A percentile compares a stretch with the other conserved stretches of the same genome.
Conservation (phyloP, 2,113 vertebrate species). For the Seriola rivoliana region DNA sequence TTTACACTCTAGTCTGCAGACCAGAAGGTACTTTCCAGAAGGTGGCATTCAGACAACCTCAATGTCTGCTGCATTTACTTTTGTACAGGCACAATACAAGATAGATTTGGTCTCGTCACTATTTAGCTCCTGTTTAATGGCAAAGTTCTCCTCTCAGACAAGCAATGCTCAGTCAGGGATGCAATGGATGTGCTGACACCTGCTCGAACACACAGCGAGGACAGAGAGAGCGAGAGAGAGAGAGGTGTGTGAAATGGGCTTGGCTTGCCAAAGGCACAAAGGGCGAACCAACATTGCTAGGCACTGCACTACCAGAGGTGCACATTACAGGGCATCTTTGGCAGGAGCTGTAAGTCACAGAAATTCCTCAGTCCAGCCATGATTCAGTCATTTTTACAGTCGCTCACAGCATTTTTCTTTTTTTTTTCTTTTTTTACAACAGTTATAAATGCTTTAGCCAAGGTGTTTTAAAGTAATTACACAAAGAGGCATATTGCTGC, state of each 20-base stretch:
- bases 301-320: conserved; percentile 43
- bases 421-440: conserved; percentile 5
- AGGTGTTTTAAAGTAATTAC: conserved; percentile 47
- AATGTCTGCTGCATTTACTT: conserved; percentile 30
- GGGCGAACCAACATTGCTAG: conserved; percentile 45
- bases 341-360: conserved; percentile 32
- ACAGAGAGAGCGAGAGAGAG: conserved; percentile 11
- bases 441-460: conserved; percentile 30
- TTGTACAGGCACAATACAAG: conserved; percentile 6
- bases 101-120: conserved; percentile 55
- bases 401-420: conserved; percentile 17
- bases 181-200: conserved; percentile 72
- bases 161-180: conserved; percentile 62
- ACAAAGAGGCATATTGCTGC: conserved; percentile 24
- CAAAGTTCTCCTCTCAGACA: conserved; percentile 40
- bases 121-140: conserved; percentile 58
- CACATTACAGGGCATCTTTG: conserved; percentile 35
- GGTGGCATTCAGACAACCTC: conserved; percentile 20
- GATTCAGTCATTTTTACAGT: conserved; percentile 36
- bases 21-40: not conserved
- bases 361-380: conserved; percentile 9
- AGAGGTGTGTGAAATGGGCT: conserved; percentile 46
- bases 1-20: not conserved
- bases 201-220: conserved; percentile 46
- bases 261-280: conserved; percentile 60